Base-by-base conservation (phyloP, 1,140 invertebrate species). In the Oncopodura yosiiana region DNA sequence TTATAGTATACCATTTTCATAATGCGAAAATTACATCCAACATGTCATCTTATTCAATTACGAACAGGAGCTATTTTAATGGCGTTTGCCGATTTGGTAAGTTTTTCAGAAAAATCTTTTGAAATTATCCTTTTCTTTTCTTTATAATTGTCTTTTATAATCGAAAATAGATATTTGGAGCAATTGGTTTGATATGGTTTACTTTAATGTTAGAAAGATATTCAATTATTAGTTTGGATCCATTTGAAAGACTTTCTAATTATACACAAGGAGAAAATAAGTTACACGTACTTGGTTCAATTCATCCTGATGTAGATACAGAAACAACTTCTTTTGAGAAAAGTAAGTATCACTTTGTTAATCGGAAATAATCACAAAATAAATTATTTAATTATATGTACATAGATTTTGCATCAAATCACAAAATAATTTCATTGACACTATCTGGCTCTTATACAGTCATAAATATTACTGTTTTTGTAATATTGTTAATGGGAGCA, bases 61-160 rank as follows among this genome's bases (percentile, higher is more conserved):
- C 23, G 32, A 18, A 50, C 32, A 0, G 48, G 46, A 29, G 23
- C 54, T 11, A 56, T 50, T 37, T 1, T 50, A 2, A 21, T 56
- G 1, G 54, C 54, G 19, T 27, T 56, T 11, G 34, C 44, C 21
- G 54, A 56, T 44, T 43, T 56, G 54, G 54, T 56, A 37, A 44
- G 23, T 2, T n/a, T 21, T 36, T 45, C 3, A 12, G 14, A 37
- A 19, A 23, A 30, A 14, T 29, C 2, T 23, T n/a, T n/a, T 18
- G 30, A 42, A 53, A n/a, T 21, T 32, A 19, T 34, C 43, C 34
- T n/a, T 24, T 16, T 26, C 9, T 37, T 19, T 41, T 41, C 19
- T 39, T 39, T 5, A 5, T 18, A 18, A 39, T 39, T n/a, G n/a
- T n/a, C n/a, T n/a, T n/a, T n/a, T n/a, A n/a, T n/a, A n/a, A n/a